Percentiles rank a stretch among this genome's conserved stretches.
phyloP scores from a whole-genome alignment of 1,140 invertebrate species.

The Diorhabda carinulata region DNA sequence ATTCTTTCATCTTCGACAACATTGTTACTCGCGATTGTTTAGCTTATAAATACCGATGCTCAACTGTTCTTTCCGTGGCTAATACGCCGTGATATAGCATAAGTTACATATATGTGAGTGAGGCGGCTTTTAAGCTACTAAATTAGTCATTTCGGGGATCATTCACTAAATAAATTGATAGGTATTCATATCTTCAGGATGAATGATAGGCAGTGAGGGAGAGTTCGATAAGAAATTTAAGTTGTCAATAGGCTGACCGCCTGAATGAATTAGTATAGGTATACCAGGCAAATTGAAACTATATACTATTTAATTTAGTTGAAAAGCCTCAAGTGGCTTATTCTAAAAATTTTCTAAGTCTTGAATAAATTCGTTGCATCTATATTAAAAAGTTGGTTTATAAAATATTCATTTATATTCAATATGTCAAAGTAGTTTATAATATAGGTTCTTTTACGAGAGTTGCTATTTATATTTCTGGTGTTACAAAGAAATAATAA shows the following conservation, averaged over 20 bases:
- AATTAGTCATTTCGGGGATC: conserved; percentile 1
- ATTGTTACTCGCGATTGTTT: conserved; percentile 45
- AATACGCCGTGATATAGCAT: conserved; percentile 37
- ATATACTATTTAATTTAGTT: too few species aligned
- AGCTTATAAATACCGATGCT: conserved; percentile 38
- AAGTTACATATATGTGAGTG: neutral
- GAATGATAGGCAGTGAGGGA: neutral
- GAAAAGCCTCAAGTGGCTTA: too few species aligned
- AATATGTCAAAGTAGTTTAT: too few species aligned
- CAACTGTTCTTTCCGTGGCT: conserved; percentile 31
- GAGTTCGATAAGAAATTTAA: conserved; percentile 1
- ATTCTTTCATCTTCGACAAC: conserved; percentile 41
- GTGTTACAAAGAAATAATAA: too few species aligned
- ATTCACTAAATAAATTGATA: conserved; percentile 1
- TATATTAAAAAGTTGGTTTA: too few species aligned
- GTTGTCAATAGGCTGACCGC: neutral
- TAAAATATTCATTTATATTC: too few species aligned
- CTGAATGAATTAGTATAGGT: too few species aligned
- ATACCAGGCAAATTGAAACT: too few species aligned
- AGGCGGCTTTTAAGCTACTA: neutral
- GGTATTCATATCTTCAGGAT: conserved; percentile 2
- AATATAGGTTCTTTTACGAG: too few species aligned
- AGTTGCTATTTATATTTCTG: too few species aligned
- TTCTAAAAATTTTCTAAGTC: too few species aligned
- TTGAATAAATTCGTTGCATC: too few species aligned